Conservation (phyloP, 2,888 invertebrate species). For the Cosmopolites sordidus region DNA sequence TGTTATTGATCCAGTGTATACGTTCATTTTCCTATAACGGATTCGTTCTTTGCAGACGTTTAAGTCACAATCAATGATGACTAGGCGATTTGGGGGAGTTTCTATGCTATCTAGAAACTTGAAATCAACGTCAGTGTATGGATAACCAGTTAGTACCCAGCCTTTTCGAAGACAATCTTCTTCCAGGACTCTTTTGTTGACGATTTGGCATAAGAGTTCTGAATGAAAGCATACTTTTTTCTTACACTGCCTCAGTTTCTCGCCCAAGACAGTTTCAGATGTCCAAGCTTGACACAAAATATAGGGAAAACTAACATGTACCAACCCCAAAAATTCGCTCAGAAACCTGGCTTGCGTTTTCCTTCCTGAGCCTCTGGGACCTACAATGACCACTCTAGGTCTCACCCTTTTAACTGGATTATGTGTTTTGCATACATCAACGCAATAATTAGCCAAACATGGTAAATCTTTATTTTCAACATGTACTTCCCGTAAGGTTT, state of each 20-base stretch:
- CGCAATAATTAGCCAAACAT: constrained; percentile 45
- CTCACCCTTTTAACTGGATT: constrained; percentile 50
- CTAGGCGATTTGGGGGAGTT: constrained; percentile 57
- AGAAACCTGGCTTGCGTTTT: constrained; percentile 53
- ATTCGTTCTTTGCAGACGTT: constrained; percentile 43
- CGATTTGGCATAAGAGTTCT: constrained; percentile 41
- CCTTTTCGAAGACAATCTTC: constrained; percentile 58
- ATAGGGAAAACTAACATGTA: constrained; percentile 56
- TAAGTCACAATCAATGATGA: constrained; percentile 45
- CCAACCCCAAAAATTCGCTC: constrained; percentile 53
- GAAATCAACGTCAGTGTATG: constrained; percentile 55
- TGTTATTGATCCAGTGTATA: constrained; percentile 37
- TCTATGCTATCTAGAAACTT: constrained; percentile 55
- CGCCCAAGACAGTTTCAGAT: constrained; percentile 42
- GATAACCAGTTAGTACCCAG: constrained; percentile 62
- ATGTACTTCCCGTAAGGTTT: constrained; percentile 30
- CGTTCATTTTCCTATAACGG: constrained; percentile 36
- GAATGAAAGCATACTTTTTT: constrained; percentile 44
- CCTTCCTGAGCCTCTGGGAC: constrained; percentile 58
- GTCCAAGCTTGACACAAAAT: constrained; percentile 52
- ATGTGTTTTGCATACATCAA: constrained; percentile 41
- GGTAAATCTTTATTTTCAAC: constrained; percentile 13
- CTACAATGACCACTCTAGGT: constrained; percentile 58
- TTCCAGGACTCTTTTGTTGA: constrained; percentile 48
- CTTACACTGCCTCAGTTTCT: constrained; percentile 39